Percentiles rank a stretch among this genome's conserved stretches.
phyloP scores from a whole-genome alignment of 1,140 invertebrate species.

The Metaphire vulgaris region DNA sequence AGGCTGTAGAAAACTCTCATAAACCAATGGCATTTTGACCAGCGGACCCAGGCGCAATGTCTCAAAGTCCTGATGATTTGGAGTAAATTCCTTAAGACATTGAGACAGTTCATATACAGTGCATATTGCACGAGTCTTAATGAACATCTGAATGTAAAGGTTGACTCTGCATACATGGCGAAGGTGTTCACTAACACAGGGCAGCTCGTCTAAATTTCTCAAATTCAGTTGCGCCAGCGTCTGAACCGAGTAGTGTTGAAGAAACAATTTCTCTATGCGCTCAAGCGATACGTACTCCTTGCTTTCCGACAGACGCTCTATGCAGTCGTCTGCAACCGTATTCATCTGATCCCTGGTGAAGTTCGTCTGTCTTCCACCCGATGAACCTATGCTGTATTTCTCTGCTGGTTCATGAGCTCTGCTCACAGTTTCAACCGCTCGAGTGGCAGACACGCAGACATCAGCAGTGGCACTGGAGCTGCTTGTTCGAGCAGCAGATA shows the following conservation, averaged over 20 bases:
- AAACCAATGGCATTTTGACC: constrained; percentile 41
- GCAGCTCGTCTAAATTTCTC: background rate
- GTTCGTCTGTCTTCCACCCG: background rate
- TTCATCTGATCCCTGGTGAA: background rate
- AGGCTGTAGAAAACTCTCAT: constrained; percentile 44
- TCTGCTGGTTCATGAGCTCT: too few species aligned
- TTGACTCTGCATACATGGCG: background rate
- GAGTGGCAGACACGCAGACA: too few species aligned
- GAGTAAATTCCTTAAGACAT: background rate
- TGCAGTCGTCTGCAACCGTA: background rate
- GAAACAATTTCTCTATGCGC: background rate
- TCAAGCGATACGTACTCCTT: background rate
- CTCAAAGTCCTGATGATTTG: constrained; percentile 32
- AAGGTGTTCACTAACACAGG: background rate
- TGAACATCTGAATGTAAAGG: background rate
- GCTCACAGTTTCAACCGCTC: too few species aligned
- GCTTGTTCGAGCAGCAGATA: too few species aligned
- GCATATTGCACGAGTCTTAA: background rate
- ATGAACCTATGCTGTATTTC: too few species aligned
- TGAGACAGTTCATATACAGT: background rate
- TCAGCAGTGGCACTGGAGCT: background rate
- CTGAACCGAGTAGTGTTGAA: background rate
- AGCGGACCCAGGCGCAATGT: constrained; percentile 43
- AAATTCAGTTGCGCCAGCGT: background rate
- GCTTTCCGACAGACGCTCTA: background rate